Conservation (phyloP, 2,113 vertebrate genomes). For the Prionailurus bengalensis region DNA sequence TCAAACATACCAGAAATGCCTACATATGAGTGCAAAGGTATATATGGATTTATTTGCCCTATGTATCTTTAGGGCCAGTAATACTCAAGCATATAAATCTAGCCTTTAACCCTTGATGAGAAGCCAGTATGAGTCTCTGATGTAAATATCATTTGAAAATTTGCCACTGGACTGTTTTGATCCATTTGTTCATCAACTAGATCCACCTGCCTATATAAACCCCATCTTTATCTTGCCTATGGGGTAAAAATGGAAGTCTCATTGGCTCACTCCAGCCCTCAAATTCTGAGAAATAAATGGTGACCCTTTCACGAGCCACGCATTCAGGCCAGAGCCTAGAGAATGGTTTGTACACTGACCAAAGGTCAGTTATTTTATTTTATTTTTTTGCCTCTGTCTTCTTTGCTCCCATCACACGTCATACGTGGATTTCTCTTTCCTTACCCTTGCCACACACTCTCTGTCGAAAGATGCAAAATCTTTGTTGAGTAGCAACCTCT, state of each 20-base stretch:
- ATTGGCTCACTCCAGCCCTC: neutral
- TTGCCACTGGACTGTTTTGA: neutral
- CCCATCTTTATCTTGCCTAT: slow-evolving; percentile 15
- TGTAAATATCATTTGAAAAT: neutral
- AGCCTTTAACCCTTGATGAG: neutral
- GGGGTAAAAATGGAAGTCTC: slow-evolving; percentile 18
- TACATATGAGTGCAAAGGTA: neutral
- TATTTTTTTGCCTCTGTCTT: neutral
- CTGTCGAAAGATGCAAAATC: neutral
- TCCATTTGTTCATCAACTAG: neutral
- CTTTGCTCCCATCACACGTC: neutral
- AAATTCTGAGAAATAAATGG: neutral
- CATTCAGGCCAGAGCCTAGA: neutral
- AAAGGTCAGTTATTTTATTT: neutral
- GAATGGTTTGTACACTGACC: neutral
- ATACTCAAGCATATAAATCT: neutral
- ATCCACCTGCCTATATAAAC: neutral
- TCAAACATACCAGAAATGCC: neutral
- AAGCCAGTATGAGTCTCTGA: neutral
- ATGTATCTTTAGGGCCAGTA: neutral
- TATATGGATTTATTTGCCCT: neutral
- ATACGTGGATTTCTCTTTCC: neutral
- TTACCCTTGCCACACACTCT: neutral
- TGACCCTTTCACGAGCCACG: neutral
- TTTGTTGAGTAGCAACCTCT: neutral